Evolutionary conservation across 2,113 vertebrate genomes (phyloP), one percentile per base, ranked within the genome.

Genomic region (Riparia riparia): DNA sequence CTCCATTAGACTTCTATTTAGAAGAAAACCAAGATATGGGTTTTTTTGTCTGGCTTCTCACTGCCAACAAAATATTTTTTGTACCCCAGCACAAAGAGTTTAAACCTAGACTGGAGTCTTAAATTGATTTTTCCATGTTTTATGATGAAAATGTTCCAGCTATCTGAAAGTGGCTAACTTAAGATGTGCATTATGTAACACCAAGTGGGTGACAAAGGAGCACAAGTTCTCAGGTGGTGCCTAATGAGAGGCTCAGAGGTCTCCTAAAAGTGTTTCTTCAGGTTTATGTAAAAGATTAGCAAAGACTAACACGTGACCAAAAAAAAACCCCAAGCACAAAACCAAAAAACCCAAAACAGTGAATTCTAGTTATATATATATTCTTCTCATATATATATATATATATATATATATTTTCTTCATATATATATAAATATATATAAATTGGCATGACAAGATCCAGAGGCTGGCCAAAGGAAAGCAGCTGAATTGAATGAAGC

Each of bases 161-260:
- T 83, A 3, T 61, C 32, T 82, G 14, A 14, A 47, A 45, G 3
- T 37, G 2, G 26, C 16, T 37, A 42, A 61, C 41, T 78, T 60
- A 44, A 50, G 9, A 26, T 0, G 0, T 14, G 18, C 1, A 1
- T 58, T 72, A 7, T 32, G 6, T 34, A 32, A 32, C n/a, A 37
- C 26, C 50, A 39, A 17, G 41, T 26, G 63, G 26, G 10, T 34
- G 17, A 18, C 26, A 56, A 51, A 90, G 29, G 22, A 77, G 5
- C 25, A 49, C 9, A 42, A 42, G 58, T 47, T 71, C 39, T 89
- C 47, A 45, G 61, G 54, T 20, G 2, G 3, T 70, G 29, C 11
- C 21, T 60, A 28, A 58, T 79, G 5, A 70, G n/a, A 25, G 29
- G 13, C 53, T 42, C 1, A 3, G 45, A 41, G 28, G 20, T 44